phyloP scores from a whole-genome alignment of 1,140 invertebrate species.

The Drosophila sturtevanti region DNA sequence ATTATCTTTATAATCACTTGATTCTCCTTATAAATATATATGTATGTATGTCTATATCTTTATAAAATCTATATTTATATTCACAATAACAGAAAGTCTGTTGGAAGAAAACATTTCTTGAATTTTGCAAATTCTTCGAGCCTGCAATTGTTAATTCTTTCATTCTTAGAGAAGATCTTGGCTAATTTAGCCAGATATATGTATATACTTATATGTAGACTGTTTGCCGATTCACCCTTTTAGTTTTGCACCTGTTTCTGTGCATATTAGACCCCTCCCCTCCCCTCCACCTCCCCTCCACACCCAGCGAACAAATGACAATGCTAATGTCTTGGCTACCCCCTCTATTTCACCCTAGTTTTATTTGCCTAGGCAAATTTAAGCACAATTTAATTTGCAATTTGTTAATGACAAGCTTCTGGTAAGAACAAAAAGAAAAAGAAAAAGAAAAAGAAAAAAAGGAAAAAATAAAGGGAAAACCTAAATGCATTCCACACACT shows the following conservation, averaged over 20 bases:
- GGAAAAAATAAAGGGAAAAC: slow-evolving; percentile 16
- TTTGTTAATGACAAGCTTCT: slow-evolving; percentile 69
- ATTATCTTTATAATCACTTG: too few relatives aligned
- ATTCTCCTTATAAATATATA: too few relatives aligned
- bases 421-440: slow-evolving; percentile 15
- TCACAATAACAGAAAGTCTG: too few relatives aligned
- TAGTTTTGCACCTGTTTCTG: not conserved
- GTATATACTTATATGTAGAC: too few relatives aligned
- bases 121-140: too few relatives aligned
- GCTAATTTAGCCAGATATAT: too few relatives aligned
- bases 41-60: too few relatives aligned
- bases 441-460: slow-evolving; percentile 1
- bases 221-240: not conserved
- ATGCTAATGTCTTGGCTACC: slow-evolving; percentile 5
- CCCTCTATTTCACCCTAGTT: not conserved
- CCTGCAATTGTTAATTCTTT: too few relatives aligned
- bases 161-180: too few relatives aligned
- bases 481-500: slow-evolving; percentile 43
- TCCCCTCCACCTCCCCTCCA: not conserved
- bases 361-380: slow-evolving; percentile 45
- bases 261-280: not conserved
- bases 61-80: too few relatives aligned
- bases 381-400: slow-evolving; percentile 76
- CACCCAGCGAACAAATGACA: not conserved
- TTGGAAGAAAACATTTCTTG: not conserved